These are phyloP conservation scores for Scomberomorus guttatus DNA, from an alignment of 2,797 vertebrate species.

Conservation along the genomic window DNA sequence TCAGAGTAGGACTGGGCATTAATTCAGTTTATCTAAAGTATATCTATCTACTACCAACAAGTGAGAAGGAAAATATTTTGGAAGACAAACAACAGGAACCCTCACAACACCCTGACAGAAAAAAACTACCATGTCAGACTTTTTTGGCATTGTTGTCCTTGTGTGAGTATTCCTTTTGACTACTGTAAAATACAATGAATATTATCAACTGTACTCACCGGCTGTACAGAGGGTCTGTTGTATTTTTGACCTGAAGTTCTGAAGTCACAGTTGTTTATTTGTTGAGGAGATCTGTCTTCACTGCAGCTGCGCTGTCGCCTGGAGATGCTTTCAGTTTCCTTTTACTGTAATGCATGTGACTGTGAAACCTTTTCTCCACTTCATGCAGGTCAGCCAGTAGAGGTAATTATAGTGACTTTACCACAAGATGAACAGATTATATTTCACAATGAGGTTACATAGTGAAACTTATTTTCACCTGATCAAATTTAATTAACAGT, in stretches of 20 bases:
- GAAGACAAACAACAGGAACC: no score
- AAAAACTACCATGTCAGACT: background rate
- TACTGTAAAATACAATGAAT: background rate
- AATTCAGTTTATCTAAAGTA: no score
- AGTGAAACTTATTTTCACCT: background rate
- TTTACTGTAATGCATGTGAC: background rate
- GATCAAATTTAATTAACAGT: background rate
- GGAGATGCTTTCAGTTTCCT: background rate
- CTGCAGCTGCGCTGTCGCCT: background rate
- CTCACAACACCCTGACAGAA: no score
- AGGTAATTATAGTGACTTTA: background rate
- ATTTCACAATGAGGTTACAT: background rate
- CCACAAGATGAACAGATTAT: background rate
- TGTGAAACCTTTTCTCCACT: background rate
- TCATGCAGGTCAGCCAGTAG: background rate
- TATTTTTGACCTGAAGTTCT: background rate
- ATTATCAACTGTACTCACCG: background rate
- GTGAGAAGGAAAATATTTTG: no score
- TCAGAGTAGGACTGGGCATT: no score
- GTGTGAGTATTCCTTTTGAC: background rate
- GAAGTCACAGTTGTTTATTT: background rate
- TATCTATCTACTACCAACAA: no score
- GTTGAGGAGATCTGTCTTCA: background rate
- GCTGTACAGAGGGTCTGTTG: background rate
- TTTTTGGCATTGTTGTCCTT: background rate